These are phyloP conservation scores for Chaenodraco wilsoni DNA, from an alignment of 2,797 vertebrate genomes.

Conservation along the genomic window DNA sequence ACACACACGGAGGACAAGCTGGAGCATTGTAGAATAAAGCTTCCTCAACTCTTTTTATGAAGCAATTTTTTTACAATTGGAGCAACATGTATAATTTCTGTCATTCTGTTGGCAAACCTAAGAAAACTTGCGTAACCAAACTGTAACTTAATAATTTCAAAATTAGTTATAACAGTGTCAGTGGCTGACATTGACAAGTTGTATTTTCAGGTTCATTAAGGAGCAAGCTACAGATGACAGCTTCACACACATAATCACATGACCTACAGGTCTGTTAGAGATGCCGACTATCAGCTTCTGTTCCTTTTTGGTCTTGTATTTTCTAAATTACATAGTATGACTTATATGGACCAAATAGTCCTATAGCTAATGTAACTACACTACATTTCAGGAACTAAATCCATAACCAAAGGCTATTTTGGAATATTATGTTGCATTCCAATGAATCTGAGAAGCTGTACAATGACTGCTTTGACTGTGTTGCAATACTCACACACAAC, in stretches of 20 bases:
- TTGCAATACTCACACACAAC: neutral
- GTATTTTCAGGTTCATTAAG: constrained; percentile 15
- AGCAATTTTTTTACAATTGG: too few species aligned
- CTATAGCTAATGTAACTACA: neutral
- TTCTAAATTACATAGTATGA: neutral
- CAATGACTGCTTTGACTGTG: neutral
- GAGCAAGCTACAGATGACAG: neutral
- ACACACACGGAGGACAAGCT: constrained; percentile 29
- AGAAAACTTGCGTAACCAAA: neutral
- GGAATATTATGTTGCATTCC: neutral
- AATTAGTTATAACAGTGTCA: neutral
- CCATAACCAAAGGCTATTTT: neutral
- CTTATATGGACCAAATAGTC: neutral
- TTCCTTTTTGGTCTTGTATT: neutral
- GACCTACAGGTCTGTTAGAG: neutral
- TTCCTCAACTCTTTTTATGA: constrained; percentile 1
- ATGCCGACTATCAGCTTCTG: neutral
- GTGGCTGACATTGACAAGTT: neutral
- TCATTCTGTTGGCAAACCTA: neutral
- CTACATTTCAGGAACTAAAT: constrained; percentile 5
- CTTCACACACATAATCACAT: neutral
- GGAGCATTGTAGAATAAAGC: constrained; percentile 22
- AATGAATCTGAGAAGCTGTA: neutral
- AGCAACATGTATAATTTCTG: neutral
- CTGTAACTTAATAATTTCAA: neutral